These are phyloP conservation scores for Monoplex corrugatus DNA, from an alignment of 2,888 invertebrate species.

Conservation along the genomic window DNA sequence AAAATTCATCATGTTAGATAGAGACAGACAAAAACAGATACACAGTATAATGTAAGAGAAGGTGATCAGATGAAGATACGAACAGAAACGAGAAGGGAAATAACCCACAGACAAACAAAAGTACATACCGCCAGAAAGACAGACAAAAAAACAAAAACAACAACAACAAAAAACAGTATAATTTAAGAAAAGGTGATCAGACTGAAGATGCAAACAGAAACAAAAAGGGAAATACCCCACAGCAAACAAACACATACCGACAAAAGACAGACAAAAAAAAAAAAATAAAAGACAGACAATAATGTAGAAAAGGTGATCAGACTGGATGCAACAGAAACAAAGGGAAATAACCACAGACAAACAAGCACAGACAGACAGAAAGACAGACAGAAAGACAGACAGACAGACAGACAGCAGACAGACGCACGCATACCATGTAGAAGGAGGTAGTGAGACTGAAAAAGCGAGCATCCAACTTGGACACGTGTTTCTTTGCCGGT, in stretches of 20 bases:
- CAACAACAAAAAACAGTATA: no score
- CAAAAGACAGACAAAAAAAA: neutral
- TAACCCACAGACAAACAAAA: no score
- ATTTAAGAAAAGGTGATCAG: no score
- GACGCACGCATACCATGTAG: conserved; percentile 70
- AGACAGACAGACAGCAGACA: neutral
- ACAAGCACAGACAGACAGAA: neutral
- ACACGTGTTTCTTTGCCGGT: conserved; percentile 73
- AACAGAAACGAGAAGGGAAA: no score
- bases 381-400: neutral
- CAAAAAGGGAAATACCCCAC: neutral
- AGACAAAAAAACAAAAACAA: no score
- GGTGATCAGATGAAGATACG: no score
- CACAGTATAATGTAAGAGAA: no score
- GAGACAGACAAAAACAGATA: no score
- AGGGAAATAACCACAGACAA: neutral
- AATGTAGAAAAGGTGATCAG: neutral
- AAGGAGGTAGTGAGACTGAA: conserved; percentile 80
- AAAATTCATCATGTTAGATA: no score
- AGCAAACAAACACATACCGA: neutral
- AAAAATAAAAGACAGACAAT: neutral
- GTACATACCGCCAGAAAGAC: no score
- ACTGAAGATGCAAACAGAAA: neutral
- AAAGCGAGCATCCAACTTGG: conserved; percentile 79
- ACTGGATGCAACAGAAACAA: neutral